A percentile compares a stretch with the other conserved stretches of the same genome.
phyloP scores from a whole-genome alignment of 2,888 invertebrate genomes.

The Alloplasta piceator region DNA sequence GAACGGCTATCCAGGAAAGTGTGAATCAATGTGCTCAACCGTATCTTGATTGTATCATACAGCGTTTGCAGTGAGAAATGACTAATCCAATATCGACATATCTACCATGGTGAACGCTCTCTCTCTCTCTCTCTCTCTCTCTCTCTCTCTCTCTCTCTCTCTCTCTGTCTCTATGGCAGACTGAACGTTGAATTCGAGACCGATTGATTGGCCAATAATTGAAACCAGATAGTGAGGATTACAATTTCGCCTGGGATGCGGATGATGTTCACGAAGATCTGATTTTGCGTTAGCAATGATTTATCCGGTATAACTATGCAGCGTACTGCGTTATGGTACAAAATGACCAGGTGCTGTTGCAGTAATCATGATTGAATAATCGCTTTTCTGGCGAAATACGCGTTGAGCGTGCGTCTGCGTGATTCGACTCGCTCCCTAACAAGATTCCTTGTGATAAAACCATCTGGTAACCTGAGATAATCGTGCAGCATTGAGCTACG shows the following conservation, averaged over 20 bases:
- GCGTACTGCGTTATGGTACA: conserved; percentile 6
- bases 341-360: conserved; percentile 31
- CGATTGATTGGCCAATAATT: conserved; percentile 74
- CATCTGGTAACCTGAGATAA: neutral
- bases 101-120: neutral
- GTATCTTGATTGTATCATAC: no score
- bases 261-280: conserved; percentile 42
- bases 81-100: conserved; percentile 7
- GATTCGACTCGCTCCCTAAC: conserved; percentile 31
- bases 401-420: conserved; percentile 17
- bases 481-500: neutral
- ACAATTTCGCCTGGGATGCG: conserved; percentile 57
- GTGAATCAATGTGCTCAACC: no score
- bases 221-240: conserved; percentile 67
- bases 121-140: no score
- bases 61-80: neutral
- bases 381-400: conserved; percentile 45
- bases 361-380: conserved; percentile 61
- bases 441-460: conserved; percentile 16
- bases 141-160: no score
- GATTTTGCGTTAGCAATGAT: conserved; percentile 37
- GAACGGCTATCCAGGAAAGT: no score
- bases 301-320: conserved; percentile 17
- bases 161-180: conserved; percentile 36
- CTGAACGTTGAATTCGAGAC: conserved; percentile 71